phyloP scores from a whole-genome alignment of 64 coral and sea anemone species.

The Porites lutea region DNA sequence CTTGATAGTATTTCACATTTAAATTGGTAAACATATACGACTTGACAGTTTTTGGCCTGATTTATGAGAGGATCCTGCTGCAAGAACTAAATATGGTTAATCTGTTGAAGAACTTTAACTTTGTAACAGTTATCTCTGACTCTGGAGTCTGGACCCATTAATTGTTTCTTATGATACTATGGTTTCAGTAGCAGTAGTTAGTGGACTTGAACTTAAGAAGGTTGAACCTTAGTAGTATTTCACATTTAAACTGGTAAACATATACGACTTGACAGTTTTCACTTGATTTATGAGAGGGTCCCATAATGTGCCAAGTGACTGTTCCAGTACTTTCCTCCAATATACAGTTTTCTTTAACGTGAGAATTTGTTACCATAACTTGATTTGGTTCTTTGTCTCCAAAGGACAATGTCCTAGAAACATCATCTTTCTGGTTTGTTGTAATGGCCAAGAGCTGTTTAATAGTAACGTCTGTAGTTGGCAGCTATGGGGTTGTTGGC shows the following conservation, averaged over 20 bases:
- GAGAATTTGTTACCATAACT: conserved; percentile 20
- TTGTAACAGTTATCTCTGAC: conserved; percentile 26
- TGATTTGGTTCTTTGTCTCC: conserved; percentile 39
- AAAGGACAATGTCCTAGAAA: conserved; percentile 48
- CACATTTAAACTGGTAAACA: conserved; percentile 50
- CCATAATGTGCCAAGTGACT: conserved; percentile 39
- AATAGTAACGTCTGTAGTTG: conserved; percentile 33
- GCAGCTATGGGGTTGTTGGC: not conserved
- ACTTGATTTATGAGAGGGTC: conserved; percentile 33
- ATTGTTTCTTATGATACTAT: conserved; percentile 23
- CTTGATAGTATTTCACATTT: conserved; percentile 47
- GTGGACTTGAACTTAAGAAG: conserved; percentile 40
- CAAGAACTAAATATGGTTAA: conserved; percentile 42
- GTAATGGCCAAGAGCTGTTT: conserved; percentile 33
- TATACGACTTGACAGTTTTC: conserved; percentile 3
- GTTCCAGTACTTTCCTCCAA: conserved; percentile 42
- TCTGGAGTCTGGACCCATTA: conserved; percentile 32
- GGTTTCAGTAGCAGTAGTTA: conserved; percentile 37
- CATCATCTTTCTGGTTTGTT: conserved; percentile 55
- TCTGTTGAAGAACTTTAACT: conserved; percentile 42
- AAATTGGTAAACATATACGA: conserved; percentile 44
- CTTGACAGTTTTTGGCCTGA: not conserved
- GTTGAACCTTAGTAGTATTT: conserved; percentile 50
- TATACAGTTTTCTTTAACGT: conserved; percentile 63
- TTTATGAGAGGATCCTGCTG: conserved; percentile 39